phyloP scores from a whole-genome alignment of 2,113 vertebrate genomes.

The Colistium nudipinnis region DNA sequence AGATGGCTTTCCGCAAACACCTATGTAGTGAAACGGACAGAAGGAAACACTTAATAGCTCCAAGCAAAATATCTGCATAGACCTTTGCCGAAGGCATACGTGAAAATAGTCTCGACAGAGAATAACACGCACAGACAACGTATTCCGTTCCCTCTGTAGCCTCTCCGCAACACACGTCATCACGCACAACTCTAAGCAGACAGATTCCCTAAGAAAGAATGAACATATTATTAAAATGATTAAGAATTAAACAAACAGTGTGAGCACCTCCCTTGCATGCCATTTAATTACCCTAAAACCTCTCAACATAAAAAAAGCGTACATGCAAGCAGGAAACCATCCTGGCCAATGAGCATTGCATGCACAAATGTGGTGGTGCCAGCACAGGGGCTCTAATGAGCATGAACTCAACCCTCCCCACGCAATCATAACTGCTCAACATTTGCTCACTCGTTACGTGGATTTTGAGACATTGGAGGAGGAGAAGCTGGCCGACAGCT shows the following conservation, averaged over 20 bases:
- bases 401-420: background rate
- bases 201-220: too few species aligned
- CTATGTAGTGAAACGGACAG: slow-evolving; percentile 3
- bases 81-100: slow-evolving; percentile 4
- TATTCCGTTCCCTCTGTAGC: background rate
- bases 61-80: background rate
- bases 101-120: slow-evolving; percentile 15
- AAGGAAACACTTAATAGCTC: slow-evolving; percentile 2
- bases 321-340: too few species aligned
- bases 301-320: too few species aligned
- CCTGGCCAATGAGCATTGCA: background rate
- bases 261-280: background rate
- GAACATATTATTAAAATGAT: too few species aligned
- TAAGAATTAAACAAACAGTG: too few species aligned
- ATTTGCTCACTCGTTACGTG: background rate
- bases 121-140: slow-evolving; percentile 8
- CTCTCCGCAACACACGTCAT: background rate
- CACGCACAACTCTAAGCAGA: background rate
- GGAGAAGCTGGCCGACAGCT: background rate
- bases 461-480: background rate
- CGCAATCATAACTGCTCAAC: background rate
- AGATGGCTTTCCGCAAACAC: slow-evolving; percentile 2
- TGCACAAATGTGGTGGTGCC: background rate
- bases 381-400: background rate
- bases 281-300: background rate